Evolutionary conservation across 2,113 vertebrate species (phyloP), one percentile per base, ranked within the genome.

Genomic region (Gambusia holbrooki): DNA sequence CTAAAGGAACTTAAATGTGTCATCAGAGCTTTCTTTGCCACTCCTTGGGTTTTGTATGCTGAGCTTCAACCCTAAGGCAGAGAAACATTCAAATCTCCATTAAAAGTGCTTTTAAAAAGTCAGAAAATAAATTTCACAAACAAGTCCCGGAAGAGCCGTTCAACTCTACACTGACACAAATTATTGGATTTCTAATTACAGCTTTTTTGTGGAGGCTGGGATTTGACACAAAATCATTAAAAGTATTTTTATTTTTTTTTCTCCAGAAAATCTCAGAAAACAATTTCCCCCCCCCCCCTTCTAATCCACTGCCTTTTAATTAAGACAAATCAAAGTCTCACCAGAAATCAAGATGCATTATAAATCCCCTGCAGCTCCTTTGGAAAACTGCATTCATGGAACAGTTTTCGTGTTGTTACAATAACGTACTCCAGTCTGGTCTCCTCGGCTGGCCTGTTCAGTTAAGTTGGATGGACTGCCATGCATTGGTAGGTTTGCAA

Each of bases 21-120:
- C 86, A 89, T 88, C 87, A 77, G 76, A 66, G 74, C 42, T 85
- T 87, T 68, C 88, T 88, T 89, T 91, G 86, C 90, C 77, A 82
- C 90, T 88, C 88, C 73, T 71, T 81, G 86, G 86, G 77, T 79
- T 78, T 90, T 85, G 74, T 82, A 84, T 92, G 69, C 89, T 88
- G 87, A 87, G 86, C 81, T 85, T 68, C 70, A 64, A 71, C 82
- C 80, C 79, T 27, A 51, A 40, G 33, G 80, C 78, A 82, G 74
- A 65, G 70, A 86, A 84, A 87, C 73, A 71, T 73, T 65, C 81
- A 74, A 65, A 84, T 79, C 83, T 78, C 89, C 77, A 92, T 91
- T 84, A 89, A 81, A 73, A 82, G 66, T 64, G 66, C 28, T 63
- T 87, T 62, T 37, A 37, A 12, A 86, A 85, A 85, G 71, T 66